phyloP scores from a whole-genome alignment of 2,888 invertebrate species.

The Coleophora deauratella region DNA sequence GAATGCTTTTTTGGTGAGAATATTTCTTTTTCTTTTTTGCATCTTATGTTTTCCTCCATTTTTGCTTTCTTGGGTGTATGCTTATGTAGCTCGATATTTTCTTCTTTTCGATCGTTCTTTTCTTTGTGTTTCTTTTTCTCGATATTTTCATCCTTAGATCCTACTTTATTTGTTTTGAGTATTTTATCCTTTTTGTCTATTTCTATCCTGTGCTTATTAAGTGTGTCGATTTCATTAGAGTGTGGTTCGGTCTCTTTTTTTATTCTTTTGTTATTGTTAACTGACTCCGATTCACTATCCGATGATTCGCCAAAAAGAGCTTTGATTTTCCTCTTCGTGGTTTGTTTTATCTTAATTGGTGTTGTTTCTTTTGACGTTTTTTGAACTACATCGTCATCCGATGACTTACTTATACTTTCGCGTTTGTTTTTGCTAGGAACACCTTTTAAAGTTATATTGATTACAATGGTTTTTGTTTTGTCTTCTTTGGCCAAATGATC shows the following conservation, averaged over 20 bases:
- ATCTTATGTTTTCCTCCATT: too few species aligned
- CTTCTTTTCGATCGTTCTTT: background rate
- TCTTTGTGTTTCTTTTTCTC: background rate
- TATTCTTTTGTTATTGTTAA: slow-evolving; percentile 8
- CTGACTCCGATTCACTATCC: slow-evolving; percentile 46
- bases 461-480: slow-evolving; percentile 43
- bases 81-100: background rate
- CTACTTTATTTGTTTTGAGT: too few species aligned
- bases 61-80: background rate
- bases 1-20: background rate
- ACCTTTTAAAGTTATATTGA: slow-evolving; percentile 61
- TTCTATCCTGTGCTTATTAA: too few species aligned
- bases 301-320: slow-evolving; percentile 70
- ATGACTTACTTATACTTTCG: slow-evolving; percentile 1
- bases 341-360: slow-evolving; percentile 32
- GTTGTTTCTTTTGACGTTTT: slow-evolving; percentile 18
- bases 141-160: too few species aligned
- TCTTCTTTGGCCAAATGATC: slow-evolving; percentile 12
- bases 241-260: slow-evolving; percentile 1
- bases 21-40: background rate
- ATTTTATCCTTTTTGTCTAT: too few species aligned
- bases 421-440: slow-evolving; percentile 34
- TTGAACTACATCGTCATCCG: slow-evolving; percentile 9
- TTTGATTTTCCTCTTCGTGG: slow-evolving; percentile 59
- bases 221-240: too few species aligned